Percentiles rank a stretch among this genome's conserved stretches.
These are phyloP conservation scores for Sitodiplosis mosellana DNA, from an alignment of 1,140 invertebrate genomes.

Conservation along the genomic window DNA sequence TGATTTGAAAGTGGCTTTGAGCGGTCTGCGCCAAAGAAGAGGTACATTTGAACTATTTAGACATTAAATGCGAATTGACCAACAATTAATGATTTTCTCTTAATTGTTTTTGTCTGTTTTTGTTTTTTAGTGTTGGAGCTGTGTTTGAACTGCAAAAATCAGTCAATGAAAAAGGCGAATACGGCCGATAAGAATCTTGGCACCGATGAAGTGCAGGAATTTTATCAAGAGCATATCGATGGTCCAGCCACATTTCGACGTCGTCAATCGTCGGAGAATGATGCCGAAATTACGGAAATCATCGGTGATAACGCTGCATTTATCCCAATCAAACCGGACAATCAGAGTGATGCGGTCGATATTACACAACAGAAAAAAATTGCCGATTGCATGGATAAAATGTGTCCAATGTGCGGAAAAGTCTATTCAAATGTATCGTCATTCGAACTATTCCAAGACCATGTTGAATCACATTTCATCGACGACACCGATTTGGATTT, in stretches of 20 bases:
- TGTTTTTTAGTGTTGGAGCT: conserved; percentile 11
- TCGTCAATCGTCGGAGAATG: conserved; percentile 8
- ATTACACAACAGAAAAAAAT: conserved; percentile 16
- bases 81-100: too few species aligned
- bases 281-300: conserved; percentile 24
- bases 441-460: conserved; percentile 24
- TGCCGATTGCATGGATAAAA: conserved; percentile 21
- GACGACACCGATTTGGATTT: conserved; percentile 14
- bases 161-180: conserved; percentile 17
- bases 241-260: neutral
- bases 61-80: too few species aligned
- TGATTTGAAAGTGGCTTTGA: conserved; percentile 32
- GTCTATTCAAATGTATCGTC: conserved; percentile 18
- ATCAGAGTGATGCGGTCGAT: conserved; percentile 7
- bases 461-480: conserved; percentile 30
- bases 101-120: neutral
- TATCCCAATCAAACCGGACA: conserved; percentile 9
- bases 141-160: conserved; percentile 16
- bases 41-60: too few species aligned
- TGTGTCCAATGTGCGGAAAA: conserved; percentile 29
- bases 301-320: conserved; percentile 21
- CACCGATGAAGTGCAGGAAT: conserved; percentile 15
- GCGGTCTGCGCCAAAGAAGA: conserved; percentile 13
- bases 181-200: conserved; percentile 23
- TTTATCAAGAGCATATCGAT: neutral